Evolutionary conservation across 2,888 invertebrate genomes (phyloP).

Genomic region (Oasisia sp.): DNA sequence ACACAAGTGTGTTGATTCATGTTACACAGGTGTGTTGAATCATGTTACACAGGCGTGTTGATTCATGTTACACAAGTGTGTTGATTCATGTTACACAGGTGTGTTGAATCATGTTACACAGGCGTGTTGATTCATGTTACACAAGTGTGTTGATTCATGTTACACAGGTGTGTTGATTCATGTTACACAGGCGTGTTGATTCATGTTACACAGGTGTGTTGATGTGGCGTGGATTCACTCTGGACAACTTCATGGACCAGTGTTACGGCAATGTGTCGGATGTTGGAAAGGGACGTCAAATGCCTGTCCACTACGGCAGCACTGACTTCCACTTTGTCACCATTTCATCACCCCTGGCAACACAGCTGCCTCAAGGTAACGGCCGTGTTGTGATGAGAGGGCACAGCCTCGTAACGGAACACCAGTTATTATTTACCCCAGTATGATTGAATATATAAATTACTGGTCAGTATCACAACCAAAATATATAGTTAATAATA

Average conservation of each 20-base stretch:
- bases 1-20: too few relatives aligned
- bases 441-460: too few relatives aligned
- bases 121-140: too few relatives aligned
- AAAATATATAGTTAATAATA: too few relatives aligned
- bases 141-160: background rate
- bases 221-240: conserved; percentile 87
- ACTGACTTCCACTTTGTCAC: conserved; percentile 88
- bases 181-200: background rate
- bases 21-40: too few relatives aligned
- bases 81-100: too few relatives aligned
- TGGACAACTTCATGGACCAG: conserved; percentile 91
- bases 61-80: too few relatives aligned
- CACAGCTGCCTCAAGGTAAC: conserved; percentile 93
- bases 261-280: conserved; percentile 94
- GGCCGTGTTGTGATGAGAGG: background rate
- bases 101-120: too few relatives aligned
- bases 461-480: too few relatives aligned
- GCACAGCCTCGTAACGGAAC: background rate
- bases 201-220: conserved; percentile 74
- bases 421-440: background rate
- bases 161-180: background rate
- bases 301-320: conserved; percentile 98
- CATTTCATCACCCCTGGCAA: conserved; percentile 93
- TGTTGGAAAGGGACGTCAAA: conserved; percentile 88
- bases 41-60: too few relatives aligned